Conservation (phyloP, 2,888 invertebrate species). For the Lagria hirta region DNA sequence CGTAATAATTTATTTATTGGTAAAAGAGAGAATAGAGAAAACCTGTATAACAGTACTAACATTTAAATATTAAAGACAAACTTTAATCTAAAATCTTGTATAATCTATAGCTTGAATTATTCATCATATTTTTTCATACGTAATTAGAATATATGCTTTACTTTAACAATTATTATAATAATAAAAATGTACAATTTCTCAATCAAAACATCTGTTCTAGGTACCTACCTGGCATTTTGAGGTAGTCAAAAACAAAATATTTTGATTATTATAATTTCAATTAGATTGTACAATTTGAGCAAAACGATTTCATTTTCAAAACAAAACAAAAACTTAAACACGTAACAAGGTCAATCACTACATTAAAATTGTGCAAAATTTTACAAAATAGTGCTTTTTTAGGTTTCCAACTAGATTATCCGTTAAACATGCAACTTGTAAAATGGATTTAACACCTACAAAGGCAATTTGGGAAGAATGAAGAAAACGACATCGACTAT, state of each 20-base stretch:
- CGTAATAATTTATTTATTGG: constrained; percentile 13
- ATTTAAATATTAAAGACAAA: constrained; percentile 17
- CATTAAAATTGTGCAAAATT: constrained; percentile 22
- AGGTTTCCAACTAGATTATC: constrained; percentile 5
- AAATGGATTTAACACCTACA: constrained; percentile 14
- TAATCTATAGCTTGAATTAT: constrained; percentile 12
- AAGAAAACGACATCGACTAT: constrained; percentile 4
- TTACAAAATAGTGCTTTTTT: constrained; percentile 22
- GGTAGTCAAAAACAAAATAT: constrained; percentile 11
- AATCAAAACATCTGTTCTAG: no score
- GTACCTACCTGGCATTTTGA: no score
- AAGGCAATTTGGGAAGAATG: constrained; percentile 22
- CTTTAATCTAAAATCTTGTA: constrained; percentile 20
- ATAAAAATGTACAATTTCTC: no score
- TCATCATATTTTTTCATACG: constrained; percentile 8
- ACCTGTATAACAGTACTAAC: constrained; percentile 21
- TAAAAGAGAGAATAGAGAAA: constrained; percentile 20
- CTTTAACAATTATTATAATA: constrained; percentile 9
- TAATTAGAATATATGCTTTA: constrained; percentile 24
- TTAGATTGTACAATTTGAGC: constrained; percentile 23
- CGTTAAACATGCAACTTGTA: constrained; percentile 15
- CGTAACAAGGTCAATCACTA: constrained; percentile 8
- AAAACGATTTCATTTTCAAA: constrained; percentile 14
- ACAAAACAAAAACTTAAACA: background rate
- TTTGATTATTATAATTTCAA: constrained; percentile 12